These are phyloP conservation scores for Sesia bembeciformis DNA, from an alignment of 2,888 invertebrate genomes.

Conservation along the genomic window DNA sequence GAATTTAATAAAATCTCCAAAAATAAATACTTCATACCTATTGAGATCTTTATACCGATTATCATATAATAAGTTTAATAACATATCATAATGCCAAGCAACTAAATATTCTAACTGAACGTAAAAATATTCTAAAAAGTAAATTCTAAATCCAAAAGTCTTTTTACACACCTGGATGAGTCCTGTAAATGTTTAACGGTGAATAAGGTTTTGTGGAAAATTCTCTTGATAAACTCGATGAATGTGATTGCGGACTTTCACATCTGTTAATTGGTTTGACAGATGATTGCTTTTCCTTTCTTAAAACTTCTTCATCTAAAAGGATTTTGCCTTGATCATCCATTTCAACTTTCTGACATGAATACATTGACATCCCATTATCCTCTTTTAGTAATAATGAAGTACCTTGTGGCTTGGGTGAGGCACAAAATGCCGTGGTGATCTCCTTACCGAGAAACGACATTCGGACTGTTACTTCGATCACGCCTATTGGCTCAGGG, in stretches of 20 bases:
- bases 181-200: not conserved
- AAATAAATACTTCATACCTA: too few relatives aligned
- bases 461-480: slow-evolving; percentile 56
- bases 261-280: slow-evolving; percentile 12
- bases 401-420: slow-evolving; percentile 40
- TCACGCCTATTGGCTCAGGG: slow-evolving; percentile 52
- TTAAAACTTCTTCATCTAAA: slow-evolving; percentile 48
- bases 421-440: slow-evolving; percentile 52
- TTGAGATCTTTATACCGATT: not conserved
- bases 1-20: too few relatives aligned
- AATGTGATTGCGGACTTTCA: slow-evolving; percentile 33
- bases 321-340: slow-evolving; percentile 59
- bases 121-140: too few relatives aligned
- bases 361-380: slow-evolving; percentile 60
- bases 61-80: too few relatives aligned
- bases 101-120: not conserved
- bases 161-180: not conserved
- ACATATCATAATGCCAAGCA: not conserved
- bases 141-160: too few relatives aligned
- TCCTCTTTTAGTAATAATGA: slow-evolving; percentile 48
- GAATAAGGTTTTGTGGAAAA: slow-evolving; percentile 8
- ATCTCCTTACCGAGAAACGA: slow-evolving; percentile 66
- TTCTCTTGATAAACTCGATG: slow-evolving; percentile 27
- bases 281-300: slow-evolving; percentile 23
- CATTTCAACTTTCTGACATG: slow-evolving; percentile 65